Evolutionary conservation across 2,797 vertebrate genomes (phyloP), one percentile per base, ranked within the genome.

Genomic region (Parauchenoglanis punctatus): DNA sequence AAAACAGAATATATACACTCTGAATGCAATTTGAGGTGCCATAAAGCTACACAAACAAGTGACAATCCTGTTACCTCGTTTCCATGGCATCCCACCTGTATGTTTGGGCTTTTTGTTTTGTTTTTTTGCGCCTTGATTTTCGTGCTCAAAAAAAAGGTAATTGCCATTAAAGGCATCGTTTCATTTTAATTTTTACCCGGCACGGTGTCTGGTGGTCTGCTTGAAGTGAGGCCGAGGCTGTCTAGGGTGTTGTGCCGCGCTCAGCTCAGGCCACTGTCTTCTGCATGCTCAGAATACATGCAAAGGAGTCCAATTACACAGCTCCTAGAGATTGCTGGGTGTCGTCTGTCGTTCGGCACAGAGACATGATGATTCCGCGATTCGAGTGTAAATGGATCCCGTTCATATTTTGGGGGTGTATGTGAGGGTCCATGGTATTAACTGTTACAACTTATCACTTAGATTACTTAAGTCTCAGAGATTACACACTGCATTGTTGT

Each of bases 201-300:
- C 81, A 72, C 89, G 54, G 40, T 89, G 89, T 90, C 75, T 70
- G 85, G 88, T 91, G 90, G 90, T 90, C 75, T 70, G 85, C 88
- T 91, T 89, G 90, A 89, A 87, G 92, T 90, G 77, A 89, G 91
- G 92, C 93, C 85, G 54, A 89, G 91, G 91, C 85, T 84, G 85
- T 93, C 86, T 91, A 86, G 92, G 92, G 91, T 90, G 93, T 95
- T 92, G 93, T 93, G 91, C 78, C 93, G 91, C 89, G 90, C 90
- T 92, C 93, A 86, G 92, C 93, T 92, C 90, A 1, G 93, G 93
- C 93, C 90, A 90, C 93, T 94, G 93, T 94, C 91, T 95, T 94
- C 92, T 93, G 93, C 92, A 92, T 95, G 93, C 94, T 94, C 93
- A 93, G 94, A 95, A 96, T 96, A 96, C 94, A 93, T 94, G 86